These are phyloP conservation scores for Idaea aversata DNA, from an alignment of 2,888 invertebrate genomes.

Conservation along the genomic window DNA sequence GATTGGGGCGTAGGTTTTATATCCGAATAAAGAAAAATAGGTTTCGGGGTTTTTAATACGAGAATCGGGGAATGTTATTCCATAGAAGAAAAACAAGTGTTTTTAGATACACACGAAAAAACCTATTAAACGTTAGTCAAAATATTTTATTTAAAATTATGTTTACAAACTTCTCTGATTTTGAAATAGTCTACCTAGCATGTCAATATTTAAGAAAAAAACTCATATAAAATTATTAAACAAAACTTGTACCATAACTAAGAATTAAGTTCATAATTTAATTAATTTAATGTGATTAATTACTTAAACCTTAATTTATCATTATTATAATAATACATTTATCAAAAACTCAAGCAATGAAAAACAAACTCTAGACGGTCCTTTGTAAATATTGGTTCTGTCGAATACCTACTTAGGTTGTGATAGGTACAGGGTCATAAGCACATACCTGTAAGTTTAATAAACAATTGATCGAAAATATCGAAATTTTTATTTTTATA, in stretches of 20 bases:
- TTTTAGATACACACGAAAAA: background rate
- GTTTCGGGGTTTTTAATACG: background rate
- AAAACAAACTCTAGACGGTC: conserved; percentile 24
- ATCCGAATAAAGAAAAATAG: background rate
- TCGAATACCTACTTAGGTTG: background rate
- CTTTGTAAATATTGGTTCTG: conserved; percentile 42
- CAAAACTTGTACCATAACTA: background rate
- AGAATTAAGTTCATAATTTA: background rate
- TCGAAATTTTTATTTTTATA: too few relatives aligned
- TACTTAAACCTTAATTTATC: background rate
- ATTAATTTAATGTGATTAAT: conserved; percentile 10
- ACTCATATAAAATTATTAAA: background rate
- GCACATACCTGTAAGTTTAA: conserved; percentile 12
- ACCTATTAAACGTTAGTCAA: too few relatives aligned
- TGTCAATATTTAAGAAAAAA: too few relatives aligned
- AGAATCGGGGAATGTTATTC: background rate
- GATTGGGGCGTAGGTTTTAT: background rate
- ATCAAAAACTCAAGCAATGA: conserved; percentile 5
- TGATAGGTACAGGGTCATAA: background rate
- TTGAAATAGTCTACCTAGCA: too few relatives aligned
- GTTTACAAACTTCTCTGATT: too few relatives aligned
- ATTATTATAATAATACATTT: background rate
- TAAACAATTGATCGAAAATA: background rate
- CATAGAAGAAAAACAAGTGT: background rate
- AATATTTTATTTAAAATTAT: too few relatives aligned